A percentile compares a stretch with the other conserved stretches of the same genome.
phyloP scores from a whole-genome alignment of 2,113 vertebrate species.

The Rhinoptilus africanus region DNA sequence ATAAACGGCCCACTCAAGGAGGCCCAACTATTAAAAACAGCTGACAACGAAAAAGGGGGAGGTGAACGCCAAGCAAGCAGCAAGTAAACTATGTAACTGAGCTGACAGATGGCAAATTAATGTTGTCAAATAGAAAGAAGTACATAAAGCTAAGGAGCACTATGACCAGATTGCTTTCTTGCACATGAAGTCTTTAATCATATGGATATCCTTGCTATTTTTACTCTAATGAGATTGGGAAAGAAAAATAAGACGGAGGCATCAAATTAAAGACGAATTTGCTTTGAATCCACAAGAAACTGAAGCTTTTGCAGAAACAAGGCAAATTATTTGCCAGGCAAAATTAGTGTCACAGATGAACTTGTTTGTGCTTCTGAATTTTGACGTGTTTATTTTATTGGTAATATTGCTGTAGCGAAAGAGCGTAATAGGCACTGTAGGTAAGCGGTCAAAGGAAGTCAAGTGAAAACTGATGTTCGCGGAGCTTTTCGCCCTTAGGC shows the following conservation, averaged over 20 bases:
- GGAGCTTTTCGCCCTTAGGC: conserved; percentile 23
- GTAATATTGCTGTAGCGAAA: neutral
- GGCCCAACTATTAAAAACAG: conserved; percentile 62
- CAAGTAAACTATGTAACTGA: conserved; percentile 64
- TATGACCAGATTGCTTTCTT: conserved; percentile 60
- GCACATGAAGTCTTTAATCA: conserved; percentile 61
- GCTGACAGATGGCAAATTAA: conserved; percentile 71
- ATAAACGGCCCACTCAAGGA: conserved; percentile 51
- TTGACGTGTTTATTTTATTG: conserved; percentile 47
- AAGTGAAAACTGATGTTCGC: conserved; percentile 5
- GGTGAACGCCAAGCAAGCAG: conserved; percentile 41
- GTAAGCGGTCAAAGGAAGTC: conserved; percentile 1
- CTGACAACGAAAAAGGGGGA: conserved; percentile 46
- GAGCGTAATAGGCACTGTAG: neutral
- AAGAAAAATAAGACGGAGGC: conserved; percentile 56
- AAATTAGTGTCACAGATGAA: conserved; percentile 46
- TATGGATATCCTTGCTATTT: conserved; percentile 62
- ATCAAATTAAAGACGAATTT: conserved; percentile 60
- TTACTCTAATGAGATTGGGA: conserved; percentile 68
- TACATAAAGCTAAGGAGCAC: conserved; percentile 62
- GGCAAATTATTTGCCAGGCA: conserved; percentile 50
- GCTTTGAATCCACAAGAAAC: conserved; percentile 61
- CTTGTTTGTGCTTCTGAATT: conserved; percentile 62
- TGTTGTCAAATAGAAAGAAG: conserved; percentile 68
- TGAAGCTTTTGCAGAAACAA: conserved; percentile 26